phyloP scores from a whole-genome alignment of 2,797 vertebrate species.

The Lycodopsis pacificus region DNA sequence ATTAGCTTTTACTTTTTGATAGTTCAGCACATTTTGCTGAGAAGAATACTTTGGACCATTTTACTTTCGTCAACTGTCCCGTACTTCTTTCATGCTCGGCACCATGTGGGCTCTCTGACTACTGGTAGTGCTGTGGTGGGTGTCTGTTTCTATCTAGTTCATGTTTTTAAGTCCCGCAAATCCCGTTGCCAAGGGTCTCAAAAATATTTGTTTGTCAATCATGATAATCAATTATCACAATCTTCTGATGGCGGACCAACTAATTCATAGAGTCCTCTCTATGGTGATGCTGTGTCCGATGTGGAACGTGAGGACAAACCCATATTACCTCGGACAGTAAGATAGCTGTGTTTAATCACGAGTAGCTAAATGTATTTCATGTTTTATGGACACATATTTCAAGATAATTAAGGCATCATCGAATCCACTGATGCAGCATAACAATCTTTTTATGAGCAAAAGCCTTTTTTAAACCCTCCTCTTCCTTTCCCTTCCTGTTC shows the following conservation, averaged over 20 bases:
- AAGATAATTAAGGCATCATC: slow-evolving; percentile 36
- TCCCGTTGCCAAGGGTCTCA: no score
- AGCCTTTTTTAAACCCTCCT: slow-evolving; percentile 28
- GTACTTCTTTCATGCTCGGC: neutral
- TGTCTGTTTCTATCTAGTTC: neutral
- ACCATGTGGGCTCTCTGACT: neutral
- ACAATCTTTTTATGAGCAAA: slow-evolving; percentile 29
- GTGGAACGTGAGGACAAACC: neutral
- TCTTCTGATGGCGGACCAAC: neutral
- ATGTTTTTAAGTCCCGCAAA: neutral
- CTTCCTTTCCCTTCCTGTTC: slow-evolving; percentile 32
- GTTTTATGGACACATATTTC: slow-evolving; percentile 9
- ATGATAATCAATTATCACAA: neutral
- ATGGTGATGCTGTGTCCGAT: neutral
- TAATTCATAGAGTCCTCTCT: neutral
- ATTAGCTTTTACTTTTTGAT: neutral
- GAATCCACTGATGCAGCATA: slow-evolving; percentile 27
- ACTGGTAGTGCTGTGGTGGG: neutral
- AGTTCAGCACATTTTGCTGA: neutral
- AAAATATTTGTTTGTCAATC: neutral
- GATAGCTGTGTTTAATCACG: neutral
- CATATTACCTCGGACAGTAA: neutral
- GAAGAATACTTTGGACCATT: neutral
- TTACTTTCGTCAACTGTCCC: neutral
- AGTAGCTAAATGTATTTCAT: slow-evolving; percentile 14